phyloP scores from a whole-genome alignment of 2,888 invertebrate species.

The Nemoura dubitans region DNA sequence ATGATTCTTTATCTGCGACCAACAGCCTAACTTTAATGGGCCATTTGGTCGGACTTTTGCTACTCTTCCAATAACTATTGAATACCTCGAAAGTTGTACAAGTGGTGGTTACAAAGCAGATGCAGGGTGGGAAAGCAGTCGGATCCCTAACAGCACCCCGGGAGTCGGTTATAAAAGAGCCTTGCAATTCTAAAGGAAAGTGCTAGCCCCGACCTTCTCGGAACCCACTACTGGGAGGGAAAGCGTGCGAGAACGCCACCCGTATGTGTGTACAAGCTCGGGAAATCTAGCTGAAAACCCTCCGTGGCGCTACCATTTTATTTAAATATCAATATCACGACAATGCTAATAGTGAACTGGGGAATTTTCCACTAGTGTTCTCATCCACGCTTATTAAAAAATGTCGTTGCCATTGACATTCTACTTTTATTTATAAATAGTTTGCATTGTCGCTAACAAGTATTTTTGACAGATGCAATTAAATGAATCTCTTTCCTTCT shows the following conservation, averaged over 20 bases:
- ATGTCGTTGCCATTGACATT: neutral
- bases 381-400: neutral
- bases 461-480: neutral
- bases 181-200: conserved; percentile 13
- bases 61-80: conserved; percentile 37
- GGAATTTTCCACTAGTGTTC: neutral
- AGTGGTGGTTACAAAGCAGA: conserved; percentile 36
- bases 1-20: conserved; percentile 17
- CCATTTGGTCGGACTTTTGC: conserved; percentile 31
- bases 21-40: conserved; percentile 27
- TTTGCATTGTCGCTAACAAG: neutral
- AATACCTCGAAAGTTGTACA: conserved; percentile 29
- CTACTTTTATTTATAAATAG: neutral
- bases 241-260: neutral
- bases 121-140: conserved; percentile 14
- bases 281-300: neutral
- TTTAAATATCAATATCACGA: too few relatives aligned
- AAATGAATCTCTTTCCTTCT: neutral
- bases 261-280: neutral
- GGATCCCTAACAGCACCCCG: conserved; percentile 24
- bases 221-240: conserved; percentile 17
- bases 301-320: neutral
- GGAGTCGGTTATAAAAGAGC: conserved; percentile 32
- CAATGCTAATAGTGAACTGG: too few relatives aligned
- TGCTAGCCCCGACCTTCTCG: conserved; percentile 14